Percentiles rank a stretch among this genome's conserved stretches.
Evolutionary conservation across 2,888 invertebrate genomes (phyloP).

Genomic region (Harmothoe impar): DNA sequence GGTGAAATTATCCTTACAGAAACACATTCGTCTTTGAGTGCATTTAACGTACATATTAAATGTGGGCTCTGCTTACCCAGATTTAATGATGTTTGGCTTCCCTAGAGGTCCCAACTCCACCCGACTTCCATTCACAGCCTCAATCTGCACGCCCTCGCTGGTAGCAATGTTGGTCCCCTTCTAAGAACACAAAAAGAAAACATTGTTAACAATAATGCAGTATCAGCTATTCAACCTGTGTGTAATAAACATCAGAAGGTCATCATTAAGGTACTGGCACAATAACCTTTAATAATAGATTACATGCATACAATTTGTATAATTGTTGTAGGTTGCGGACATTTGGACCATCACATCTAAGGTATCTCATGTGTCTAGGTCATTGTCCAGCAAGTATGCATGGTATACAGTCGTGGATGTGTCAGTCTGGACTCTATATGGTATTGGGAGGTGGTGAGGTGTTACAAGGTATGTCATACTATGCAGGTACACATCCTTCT

Average conservation of each 20-base stretch:
- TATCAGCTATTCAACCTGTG: no score
- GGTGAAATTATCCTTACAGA: no score
- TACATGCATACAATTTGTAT: neutral
- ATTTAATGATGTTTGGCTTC: neutral
- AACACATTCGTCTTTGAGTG: no score
- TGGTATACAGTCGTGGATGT: no score
- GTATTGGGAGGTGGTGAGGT: no score
- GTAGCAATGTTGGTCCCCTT: constrained; percentile 16
- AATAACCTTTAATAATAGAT: neutral
- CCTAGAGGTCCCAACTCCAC: neutral
- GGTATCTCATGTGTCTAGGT: neutral
- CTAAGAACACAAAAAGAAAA: neutral
- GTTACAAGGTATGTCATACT: no score
- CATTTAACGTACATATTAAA: no score
- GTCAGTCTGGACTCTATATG: no score
- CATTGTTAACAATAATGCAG: neutral
- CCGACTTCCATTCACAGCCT: neutral
- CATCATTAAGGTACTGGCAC: neutral
- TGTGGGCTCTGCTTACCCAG: neutral
- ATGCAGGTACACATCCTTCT: no score
- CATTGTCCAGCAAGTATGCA: no score
- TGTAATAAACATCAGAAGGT: neutral
- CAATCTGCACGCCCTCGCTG: neutral
- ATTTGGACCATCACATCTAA: neutral
- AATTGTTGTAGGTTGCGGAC: neutral